phyloP scores from a whole-genome alignment of 2,113 vertebrate genomes.

The Sorex araneus region DNA sequence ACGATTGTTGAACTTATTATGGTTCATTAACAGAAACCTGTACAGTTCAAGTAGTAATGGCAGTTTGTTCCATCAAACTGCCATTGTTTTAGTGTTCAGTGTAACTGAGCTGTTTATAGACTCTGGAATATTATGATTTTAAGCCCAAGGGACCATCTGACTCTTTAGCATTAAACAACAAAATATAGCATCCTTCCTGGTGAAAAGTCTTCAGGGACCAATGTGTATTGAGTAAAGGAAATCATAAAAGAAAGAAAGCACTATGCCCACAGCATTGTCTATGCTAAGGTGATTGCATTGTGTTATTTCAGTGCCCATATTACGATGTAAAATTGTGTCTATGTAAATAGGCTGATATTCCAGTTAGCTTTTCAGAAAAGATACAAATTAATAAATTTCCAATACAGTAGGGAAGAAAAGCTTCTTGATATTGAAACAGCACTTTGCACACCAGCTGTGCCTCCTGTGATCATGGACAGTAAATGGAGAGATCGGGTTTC shows the following conservation, averaged over 20 bases:
- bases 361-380: conserved; percentile 30
- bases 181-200: conserved; percentile 14
- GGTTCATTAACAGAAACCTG: conserved; percentile 33
- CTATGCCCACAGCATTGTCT: conserved; percentile 11
- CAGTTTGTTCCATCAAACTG: conserved; percentile 46
- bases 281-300: not conserved
- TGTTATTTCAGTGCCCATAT: conserved; percentile 13
- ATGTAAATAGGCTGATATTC: not conserved
- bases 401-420: not conserved
- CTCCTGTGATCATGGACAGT: not conserved
- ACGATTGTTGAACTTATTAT: not conserved
- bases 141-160: not conserved
- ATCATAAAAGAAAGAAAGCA: not conserved
- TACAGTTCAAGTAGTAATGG: conserved; percentile 8
- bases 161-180: conserved; percentile 42
- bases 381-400: conserved; percentile 1
- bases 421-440: not conserved
- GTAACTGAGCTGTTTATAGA: conserved; percentile 60
- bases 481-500: conserved; percentile 45
- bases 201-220: conserved; percentile 32
- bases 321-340: conserved; percentile 7
- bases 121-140: conserved; percentile 62
- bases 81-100: conserved; percentile 39
- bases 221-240: not conserved
- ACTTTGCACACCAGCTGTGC: not conserved